Evolutionary conservation across 2,113 vertebrate species (phyloP).

Genomic region (Porphyrio hochstetteri): DNA sequence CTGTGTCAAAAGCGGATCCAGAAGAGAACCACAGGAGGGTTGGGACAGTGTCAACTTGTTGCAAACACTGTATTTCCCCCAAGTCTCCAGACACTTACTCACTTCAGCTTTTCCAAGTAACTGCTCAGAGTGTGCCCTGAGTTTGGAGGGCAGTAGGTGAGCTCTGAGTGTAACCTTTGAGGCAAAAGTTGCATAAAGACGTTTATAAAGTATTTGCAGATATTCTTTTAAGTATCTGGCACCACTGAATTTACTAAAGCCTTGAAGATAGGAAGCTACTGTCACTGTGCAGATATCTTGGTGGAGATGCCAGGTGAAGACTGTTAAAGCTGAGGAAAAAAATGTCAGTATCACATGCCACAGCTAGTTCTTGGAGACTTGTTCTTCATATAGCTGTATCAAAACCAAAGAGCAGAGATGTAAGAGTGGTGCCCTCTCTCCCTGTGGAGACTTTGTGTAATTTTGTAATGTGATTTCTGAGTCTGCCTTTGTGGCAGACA

Average conservation of each 20-base stretch:
- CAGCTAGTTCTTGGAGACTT: neutral
- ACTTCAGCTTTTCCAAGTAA: neutral
- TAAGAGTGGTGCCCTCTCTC: neutral
- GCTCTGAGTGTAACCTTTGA: neutral
- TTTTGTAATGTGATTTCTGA: neutral
- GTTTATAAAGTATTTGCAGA: neutral
- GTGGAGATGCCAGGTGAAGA: neutral
- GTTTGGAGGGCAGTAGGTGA: neutral
- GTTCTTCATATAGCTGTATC: rapidly evolving
- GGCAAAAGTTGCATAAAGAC: neutral
- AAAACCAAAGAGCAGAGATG: neutral
- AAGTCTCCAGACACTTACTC: neutral
- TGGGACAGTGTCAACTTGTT: neutral
- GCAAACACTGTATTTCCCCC: neutral
- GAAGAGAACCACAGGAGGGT: neutral
- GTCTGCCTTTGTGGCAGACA: neutral
- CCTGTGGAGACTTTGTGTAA: neutral
- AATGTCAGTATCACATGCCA: rapidly evolving
- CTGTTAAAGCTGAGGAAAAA: neutral
- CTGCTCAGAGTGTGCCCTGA: neutral
- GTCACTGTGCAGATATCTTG: neutral
- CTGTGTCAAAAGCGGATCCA: neutral
- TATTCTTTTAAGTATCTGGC: neutral
- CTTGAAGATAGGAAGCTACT: neutral
- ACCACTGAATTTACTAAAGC: neutral